Conservation (phyloP, 2,797 vertebrate species). For the Onychomys arenicola region DNA sequence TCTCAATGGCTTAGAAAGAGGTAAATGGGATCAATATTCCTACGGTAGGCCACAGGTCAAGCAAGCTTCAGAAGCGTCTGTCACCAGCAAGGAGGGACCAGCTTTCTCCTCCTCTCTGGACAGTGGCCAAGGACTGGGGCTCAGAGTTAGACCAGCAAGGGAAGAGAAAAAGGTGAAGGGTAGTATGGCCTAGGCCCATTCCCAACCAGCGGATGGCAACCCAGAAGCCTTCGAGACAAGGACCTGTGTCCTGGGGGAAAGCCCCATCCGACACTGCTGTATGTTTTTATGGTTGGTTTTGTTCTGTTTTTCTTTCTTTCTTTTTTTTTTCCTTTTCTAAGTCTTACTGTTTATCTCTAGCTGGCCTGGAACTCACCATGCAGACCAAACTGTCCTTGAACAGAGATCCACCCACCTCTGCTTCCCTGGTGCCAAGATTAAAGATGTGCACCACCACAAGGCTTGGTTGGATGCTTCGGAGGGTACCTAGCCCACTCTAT, state of each 20-base stretch:
- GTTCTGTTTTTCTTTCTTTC: not conserved
- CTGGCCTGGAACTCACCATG: not conserved
- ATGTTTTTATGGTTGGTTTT: not conserved
- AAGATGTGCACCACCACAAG: not conserved
- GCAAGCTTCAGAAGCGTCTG: conserved; percentile 32
- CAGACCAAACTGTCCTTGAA: not conserved
- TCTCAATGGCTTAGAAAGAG: conserved; percentile 38
- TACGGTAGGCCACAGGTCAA: conserved; percentile 20
- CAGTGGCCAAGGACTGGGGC: not conserved
- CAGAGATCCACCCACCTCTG: not conserved
- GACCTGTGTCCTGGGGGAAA: not conserved
- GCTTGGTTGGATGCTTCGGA: not conserved
- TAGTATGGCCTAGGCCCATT: not conserved
- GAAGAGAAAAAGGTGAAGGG: not conserved
- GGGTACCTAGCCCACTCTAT: not conserved
- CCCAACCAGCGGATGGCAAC: not conserved
- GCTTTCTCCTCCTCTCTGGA: conserved; percentile 8
- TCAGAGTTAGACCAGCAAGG: not conserved
- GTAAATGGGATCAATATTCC: conserved; percentile 15
- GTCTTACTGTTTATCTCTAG: not conserved
- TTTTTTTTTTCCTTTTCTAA: not conserved
- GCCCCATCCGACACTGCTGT: not conserved
- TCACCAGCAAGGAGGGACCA: conserved; percentile 4
- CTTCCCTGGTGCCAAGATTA: not conserved
- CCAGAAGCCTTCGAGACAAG: not conserved